These are phyloP conservation scores for Eupeodes corollae DNA, from an alignment of 1,140 invertebrate species.

Conservation along the genomic window DNA sequence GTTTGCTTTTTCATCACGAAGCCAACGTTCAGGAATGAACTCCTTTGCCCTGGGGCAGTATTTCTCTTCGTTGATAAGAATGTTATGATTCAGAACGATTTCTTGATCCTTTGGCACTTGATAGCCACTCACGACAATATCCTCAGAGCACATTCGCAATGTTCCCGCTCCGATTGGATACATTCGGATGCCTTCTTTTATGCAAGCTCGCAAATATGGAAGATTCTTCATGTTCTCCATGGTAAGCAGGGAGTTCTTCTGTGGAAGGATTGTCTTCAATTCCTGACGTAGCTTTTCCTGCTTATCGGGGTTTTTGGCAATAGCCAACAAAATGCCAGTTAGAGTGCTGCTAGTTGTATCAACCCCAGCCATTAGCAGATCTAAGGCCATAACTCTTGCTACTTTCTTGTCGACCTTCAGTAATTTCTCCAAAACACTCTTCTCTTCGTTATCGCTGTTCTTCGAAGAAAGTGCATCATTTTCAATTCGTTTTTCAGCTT, in stretches of 20 bases:
- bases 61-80: slow-evolving; percentile 38
- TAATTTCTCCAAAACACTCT: slow-evolving; percentile 36
- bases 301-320: slow-evolving; percentile 52
- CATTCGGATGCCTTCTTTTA: slow-evolving; percentile 51
- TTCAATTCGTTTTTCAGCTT: slow-evolving; percentile 21
- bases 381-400: slow-evolving; percentile 37
- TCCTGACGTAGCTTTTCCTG: slow-evolving; percentile 58
- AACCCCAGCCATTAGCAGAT: slow-evolving; percentile 35
- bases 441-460: slow-evolving; percentile 14
- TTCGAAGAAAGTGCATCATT: slow-evolving; percentile 5
- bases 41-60: slow-evolving; percentile 41
- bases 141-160: slow-evolving; percentile 39
- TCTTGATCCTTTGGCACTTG: slow-evolving; percentile 48
- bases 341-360: slow-evolving; percentile 25
- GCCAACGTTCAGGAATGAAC: slow-evolving; percentile 50
- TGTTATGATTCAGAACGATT: slow-evolving; percentile 40
- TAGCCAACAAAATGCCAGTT: slow-evolving; percentile 15
- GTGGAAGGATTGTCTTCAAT: slow-evolving; percentile 40
- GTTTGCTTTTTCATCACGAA: slow-evolving; percentile 29
- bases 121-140: slow-evolving; percentile 46
- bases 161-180: slow-evolving; percentile 44
- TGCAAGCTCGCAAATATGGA: slow-evolving; percentile 50
- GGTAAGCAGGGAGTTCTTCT: slow-evolving; percentile 40
- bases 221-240: slow-evolving; percentile 42
- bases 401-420: slow-evolving; percentile 38